Percentiles rank a stretch among this genome's conserved stretches.
Evolutionary conservation across 2,113 vertebrate genomes (phyloP).

Genomic region (Recurvirostra avosetta): DNA sequence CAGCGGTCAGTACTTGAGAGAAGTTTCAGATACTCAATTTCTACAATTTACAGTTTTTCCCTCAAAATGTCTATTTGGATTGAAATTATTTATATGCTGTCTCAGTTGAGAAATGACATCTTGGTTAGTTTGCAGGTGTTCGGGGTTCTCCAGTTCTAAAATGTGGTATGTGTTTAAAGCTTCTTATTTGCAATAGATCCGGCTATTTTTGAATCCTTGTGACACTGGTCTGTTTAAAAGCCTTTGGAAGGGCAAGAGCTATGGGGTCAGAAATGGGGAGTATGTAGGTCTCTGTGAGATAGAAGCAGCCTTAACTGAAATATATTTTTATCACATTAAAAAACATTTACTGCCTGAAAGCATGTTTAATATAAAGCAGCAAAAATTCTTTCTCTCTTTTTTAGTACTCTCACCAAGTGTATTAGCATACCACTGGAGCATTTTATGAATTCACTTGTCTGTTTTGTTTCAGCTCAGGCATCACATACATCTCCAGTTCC

Average conservation of each 20-base stretch:
- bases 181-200: neutral
- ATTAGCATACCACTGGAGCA: neutral
- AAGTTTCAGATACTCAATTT: neutral
- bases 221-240: neutral
- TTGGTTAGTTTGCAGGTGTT: neutral
- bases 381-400: neutral
- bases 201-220: neutral
- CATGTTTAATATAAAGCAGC: neutral
- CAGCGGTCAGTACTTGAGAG: neutral
- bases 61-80: neutral
- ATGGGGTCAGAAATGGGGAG: neutral
- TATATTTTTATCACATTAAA: neutral
- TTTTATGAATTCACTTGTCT: neutral
- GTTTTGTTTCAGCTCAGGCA: neutral
- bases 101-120: neutral
- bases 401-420: neutral
- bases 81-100: neutral
- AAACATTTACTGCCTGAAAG: neutral
- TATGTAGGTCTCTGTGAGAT: neutral
- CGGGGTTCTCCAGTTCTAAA: neutral
- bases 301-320: neutral
- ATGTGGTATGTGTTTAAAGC: neutral
- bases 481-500: neutral
- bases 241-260: neutral
- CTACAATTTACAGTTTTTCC: neutral